phyloP scores from a whole-genome alignment of 2,888 invertebrate species.

The Acronicta aceris region DNA sequence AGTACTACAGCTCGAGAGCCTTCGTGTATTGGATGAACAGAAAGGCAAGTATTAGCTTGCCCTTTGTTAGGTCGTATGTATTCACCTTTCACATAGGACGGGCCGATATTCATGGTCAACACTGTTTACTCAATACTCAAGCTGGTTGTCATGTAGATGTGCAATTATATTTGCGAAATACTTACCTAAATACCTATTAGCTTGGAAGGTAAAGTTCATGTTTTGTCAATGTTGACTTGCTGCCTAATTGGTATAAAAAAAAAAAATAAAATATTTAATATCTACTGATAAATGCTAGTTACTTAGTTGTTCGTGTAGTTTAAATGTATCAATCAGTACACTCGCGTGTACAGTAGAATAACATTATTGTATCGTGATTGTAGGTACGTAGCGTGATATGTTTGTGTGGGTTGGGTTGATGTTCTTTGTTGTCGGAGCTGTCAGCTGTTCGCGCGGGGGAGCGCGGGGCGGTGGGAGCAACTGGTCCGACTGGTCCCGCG shows the following conservation, averaged over 20 bases:
- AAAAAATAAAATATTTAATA: constrained; percentile 17
- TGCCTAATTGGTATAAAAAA: neutral
- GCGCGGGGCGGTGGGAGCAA: constrained; percentile 62
- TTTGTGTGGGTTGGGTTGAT: constrained; percentile 64
- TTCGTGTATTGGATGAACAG: constrained; percentile 86
- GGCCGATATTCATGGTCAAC: constrained; percentile 71
- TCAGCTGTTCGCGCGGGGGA: constrained; percentile 80
- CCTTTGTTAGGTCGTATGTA: constrained; percentile 72
- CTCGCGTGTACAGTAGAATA: constrained; percentile 51
- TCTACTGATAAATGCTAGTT: constrained; percentile 12
- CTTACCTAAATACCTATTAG: constrained; percentile 4
- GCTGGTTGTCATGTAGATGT: constrained; percentile 45
- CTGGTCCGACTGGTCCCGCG: constrained; percentile 68
- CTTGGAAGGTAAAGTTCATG: constrained; percentile 6
- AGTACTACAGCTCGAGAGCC: constrained; percentile 79
- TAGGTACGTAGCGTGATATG: constrained; percentile 59
- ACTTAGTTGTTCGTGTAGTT: constrained; percentile 14
- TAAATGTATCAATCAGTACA: constrained; percentile 42
- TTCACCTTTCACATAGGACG: constrained; percentile 67
- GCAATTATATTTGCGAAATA: constrained; percentile 11
- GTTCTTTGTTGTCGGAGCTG: constrained; percentile 83
- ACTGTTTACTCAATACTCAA: constrained; percentile 67
- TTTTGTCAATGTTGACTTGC: constrained; percentile 19
- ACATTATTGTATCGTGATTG: constrained; percentile 54
- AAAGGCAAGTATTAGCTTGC: constrained; percentile 83